Base-by-base conservation (phyloP, 37 sponge, comb jelly and placozoan species). In the Cliona cf. orientalis region DNA sequence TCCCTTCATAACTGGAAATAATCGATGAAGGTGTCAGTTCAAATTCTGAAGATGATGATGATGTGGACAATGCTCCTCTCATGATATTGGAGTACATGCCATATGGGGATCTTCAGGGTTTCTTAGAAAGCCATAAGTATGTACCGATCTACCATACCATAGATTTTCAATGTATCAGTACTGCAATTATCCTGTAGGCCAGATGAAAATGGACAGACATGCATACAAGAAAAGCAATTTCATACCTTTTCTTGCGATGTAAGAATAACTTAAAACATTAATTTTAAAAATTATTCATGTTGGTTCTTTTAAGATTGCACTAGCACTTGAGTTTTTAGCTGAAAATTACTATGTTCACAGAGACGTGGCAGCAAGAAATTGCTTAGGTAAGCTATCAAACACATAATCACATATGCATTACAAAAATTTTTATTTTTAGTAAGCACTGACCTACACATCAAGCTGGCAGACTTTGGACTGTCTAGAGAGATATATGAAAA, bases 41-140 rank as follows among this genome's bases (percentile, higher is more conserved):
- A 19, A 17, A 49, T 19, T 49, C 55, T 19, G 55, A 49, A 21
- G 31, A 21, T 67, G 68, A 7, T 6, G 21, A 21, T 7, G 68
- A 67, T 3, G 68, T 37, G 9, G 80, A 78, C 33, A 75, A 66
- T 72, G 87, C 87, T 78, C 87, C 87, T 29, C 41, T 86, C 42
- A 86, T 86, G 87, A 86, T 86, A 31, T 68, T 86, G 32, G 87
- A 86, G 74, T 71, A 71, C 55, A 86, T 86, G 87, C 80, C 80
- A 1, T 86, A 79, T 44, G 87, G 87, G 11, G 87, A 86, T 45
- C 80, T 86, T 26, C 65, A 72, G 41, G 11, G 33, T 17, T 86
- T 86, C 38, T 67, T 86, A 19, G 14, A 35, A 42, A 56, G 45
- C 11, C 73, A 86, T 53, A 78, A 44, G 87, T 79, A 59, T 42